Evolutionary conservation across 2,797 vertebrate genomes (phyloP).

Genomic region (Florisuga fusca): DNA sequence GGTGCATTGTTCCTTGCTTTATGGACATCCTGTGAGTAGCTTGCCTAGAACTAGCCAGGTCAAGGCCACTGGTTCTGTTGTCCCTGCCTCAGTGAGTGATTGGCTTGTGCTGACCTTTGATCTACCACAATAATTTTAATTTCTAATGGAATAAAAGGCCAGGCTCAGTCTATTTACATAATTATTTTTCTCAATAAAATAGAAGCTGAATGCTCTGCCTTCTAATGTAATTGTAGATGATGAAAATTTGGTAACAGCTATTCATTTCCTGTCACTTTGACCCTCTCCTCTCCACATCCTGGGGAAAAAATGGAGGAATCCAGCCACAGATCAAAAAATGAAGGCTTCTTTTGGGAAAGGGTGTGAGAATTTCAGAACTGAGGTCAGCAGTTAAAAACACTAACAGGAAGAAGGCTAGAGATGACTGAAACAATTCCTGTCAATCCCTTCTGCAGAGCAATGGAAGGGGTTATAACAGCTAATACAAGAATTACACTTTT

Average conservation of each 20-base stretch:
- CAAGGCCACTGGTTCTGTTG: constrained; percentile 23
- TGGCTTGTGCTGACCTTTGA: constrained; percentile 22
- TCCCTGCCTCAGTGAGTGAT: background rate
- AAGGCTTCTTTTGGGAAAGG: constrained; percentile 32
- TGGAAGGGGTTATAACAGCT: background rate
- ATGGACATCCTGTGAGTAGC: constrained; percentile 53
- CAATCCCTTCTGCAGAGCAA: background rate
- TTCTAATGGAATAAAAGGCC: background rate
- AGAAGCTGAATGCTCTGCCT: background rate
- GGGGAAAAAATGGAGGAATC: constrained; percentile 37
- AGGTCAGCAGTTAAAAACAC: background rate
- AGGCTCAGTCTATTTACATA: background rate
- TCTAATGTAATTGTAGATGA: background rate
- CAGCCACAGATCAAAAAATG: constrained; percentile 4
- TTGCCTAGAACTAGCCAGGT: background rate
- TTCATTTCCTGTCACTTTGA: constrained; percentile 42
- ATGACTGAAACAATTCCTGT: constrained; percentile 7
- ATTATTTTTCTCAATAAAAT: background rate
- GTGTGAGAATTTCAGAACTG: constrained; percentile 37
- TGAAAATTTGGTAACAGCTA: background rate
- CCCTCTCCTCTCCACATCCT: constrained; percentile 20
- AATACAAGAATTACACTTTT: background rate
- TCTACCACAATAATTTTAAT: background rate
- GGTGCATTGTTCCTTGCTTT: constrained; percentile 43
- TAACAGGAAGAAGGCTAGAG: constrained; percentile 31